Conservation (phyloP, 2,888 invertebrate genomes). For the Caenorhabditis sinica region DNA sequence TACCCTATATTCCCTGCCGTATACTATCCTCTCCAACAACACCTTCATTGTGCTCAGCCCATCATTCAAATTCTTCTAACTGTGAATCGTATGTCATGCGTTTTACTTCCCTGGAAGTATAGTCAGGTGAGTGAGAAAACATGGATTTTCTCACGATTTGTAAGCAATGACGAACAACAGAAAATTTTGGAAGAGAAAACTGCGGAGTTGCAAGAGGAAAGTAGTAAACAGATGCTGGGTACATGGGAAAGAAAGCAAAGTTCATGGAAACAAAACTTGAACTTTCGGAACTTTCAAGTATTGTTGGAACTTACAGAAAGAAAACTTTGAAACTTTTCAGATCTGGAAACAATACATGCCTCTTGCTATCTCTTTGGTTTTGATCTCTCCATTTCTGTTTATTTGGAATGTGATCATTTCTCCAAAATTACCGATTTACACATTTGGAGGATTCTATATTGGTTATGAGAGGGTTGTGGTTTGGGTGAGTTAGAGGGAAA, state of each 20-base stretch:
- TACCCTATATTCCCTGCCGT: conserved; percentile 24
- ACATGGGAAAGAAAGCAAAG: conserved; percentile 2
- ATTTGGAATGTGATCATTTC: conserved; percentile 57
- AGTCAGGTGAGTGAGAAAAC: conserved; percentile 48
- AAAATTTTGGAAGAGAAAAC: conserved; percentile 5
- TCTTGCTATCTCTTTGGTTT: conserved; percentile 18
- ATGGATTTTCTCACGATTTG: not conserved
- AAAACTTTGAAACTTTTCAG: conserved; percentile 10
- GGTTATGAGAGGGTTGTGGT: conserved; percentile 41
- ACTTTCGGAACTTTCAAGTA: not conserved
- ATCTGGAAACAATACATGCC: conserved; percentile 46
- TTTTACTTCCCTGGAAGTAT: conserved; percentile 51
- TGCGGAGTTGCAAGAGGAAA: not conserved
- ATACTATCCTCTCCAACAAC: conserved; percentile 50
- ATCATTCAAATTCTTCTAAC: conserved; percentile 55
- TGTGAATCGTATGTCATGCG: conserved; percentile 56
- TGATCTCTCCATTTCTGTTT: conserved; percentile 42
- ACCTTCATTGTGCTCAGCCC: conserved; percentile 56
- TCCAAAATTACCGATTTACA: conserved; percentile 31
- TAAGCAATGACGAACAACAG: not conserved
- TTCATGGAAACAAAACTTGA: not conserved
- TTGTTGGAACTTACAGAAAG: not conserved
- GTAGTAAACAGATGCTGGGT: not conserved
- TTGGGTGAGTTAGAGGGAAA: conserved; percentile 22
- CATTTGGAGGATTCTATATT: conserved; percentile 56